Base-by-base conservation (phyloP, 2,797 vertebrate genomes). In the Thunnus albacares region DNA sequence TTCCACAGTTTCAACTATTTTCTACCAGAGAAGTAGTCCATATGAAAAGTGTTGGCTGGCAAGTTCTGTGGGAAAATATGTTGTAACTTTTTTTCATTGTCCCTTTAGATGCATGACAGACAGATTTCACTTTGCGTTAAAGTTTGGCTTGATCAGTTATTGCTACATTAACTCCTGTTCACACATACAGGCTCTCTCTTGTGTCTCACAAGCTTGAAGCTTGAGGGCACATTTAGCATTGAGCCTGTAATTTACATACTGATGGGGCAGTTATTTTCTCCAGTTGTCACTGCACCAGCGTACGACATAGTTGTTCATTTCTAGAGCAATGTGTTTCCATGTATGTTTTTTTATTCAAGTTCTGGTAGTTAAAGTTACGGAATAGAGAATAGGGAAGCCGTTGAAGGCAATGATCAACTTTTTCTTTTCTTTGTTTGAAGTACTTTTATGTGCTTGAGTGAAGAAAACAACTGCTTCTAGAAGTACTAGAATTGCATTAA, bases 191-290 rank as follows among this genome's bases (percentile, higher is more conserved):
- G 13, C 41, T 43, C 18, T 20, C 18, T 51, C 6, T 20, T 51
- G 47, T 6, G 2, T 51, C 20, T 58, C 28, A 2, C 24, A 17
- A 20, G 56, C 26, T 26, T 30, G 26, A 20, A 61, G 22, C 51
- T 56, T 5, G 35, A 57, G 33, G 38, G 26, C 2, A 9, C 22
- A 15, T 63, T 77, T 22, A 22, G n/a, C 17, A 12, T 26, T 38
- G 28, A 72, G 66, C 35, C 28, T 53, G 41, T 58, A 53, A 70
- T 70, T 62, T 57, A 61, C 22, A 35, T 57, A 30, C 35, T 56
- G 51, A 63, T 69, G 57, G n/a, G 26, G 10, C 55, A 33, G 57
- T 57, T 28, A 6, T 57, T 68, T 67, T 43, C 35, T 33, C 47
- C 26, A 8, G 28, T 47, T 56, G 45, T 41, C 26, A 20, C 22